Conservation (phyloP, 2,888 invertebrate species). For the Cremastobaeus sp. region DNA sequence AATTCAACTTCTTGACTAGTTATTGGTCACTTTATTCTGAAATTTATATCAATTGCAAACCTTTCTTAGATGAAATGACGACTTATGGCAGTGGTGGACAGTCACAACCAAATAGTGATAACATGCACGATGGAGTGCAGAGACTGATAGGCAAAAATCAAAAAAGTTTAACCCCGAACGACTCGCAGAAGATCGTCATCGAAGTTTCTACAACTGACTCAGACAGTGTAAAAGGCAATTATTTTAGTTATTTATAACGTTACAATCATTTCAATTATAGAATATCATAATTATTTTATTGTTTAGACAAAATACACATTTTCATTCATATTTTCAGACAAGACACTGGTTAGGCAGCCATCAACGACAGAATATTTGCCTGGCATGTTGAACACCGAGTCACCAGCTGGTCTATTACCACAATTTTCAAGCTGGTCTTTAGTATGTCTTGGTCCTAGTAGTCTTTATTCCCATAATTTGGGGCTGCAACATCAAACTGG, state of each 20-base stretch:
- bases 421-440: slow-evolving; percentile 95
- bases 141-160: slow-evolving; percentile 72
- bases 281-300: background rate
- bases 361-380: slow-evolving; percentile 94
- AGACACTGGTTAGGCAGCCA: slow-evolving; percentile 83
- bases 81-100: slow-evolving; percentile 75
- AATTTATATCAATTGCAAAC: background rate
- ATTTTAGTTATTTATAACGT: background rate
- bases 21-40: background rate
- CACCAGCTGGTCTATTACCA: slow-evolving; percentile 88
- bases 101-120: slow-evolving; percentile 71
- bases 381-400: slow-evolving; percentile 91
- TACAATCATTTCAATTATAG: background rate
- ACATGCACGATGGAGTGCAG: slow-evolving; percentile 68
- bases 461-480: slow-evolving; percentile 91
- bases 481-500: slow-evolving; percentile 95
- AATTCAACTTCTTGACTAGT: too few species aligned
- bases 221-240: slow-evolving; percentile 76
- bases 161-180: slow-evolving; percentile 72
- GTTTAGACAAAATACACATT: too few species aligned
- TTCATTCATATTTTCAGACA: slow-evolving; percentile 76
- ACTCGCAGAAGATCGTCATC: slow-evolving; percentile 78
- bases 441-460: slow-evolving; percentile 92
- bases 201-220: slow-evolving; percentile 76
- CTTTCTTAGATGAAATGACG: slow-evolving; percentile 70